Evolutionary conservation across 1,140 invertebrate genomes (phyloP).

Genomic region (Hermetia illucens): DNA sequence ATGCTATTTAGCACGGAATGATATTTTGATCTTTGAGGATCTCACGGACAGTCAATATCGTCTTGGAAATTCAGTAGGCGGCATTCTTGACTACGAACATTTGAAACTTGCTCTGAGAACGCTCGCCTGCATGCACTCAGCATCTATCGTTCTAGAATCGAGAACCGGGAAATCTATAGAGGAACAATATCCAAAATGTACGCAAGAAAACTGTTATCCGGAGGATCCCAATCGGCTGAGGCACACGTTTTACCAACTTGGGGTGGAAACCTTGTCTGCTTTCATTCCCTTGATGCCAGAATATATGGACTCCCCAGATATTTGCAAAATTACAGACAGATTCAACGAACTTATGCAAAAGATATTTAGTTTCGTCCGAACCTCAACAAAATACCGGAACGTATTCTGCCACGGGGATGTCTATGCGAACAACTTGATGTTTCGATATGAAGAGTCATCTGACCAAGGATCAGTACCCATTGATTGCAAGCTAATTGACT

Average conservation of each 20-base stretch:
- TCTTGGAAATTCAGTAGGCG: constrained; percentile 22
- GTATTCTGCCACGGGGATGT: constrained; percentile 43
- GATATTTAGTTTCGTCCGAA: constrained; percentile 31
- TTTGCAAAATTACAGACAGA: constrained; percentile 19
- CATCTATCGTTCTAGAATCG: constrained; percentile 37
- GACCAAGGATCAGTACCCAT: constrained; percentile 20
- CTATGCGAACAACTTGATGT: constrained; percentile 47
- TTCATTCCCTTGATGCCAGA: constrained; percentile 29
- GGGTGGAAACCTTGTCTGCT: constrained; percentile 30
- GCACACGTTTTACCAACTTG: constrained; percentile 29
- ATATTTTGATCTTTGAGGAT: constrained; percentile 35
- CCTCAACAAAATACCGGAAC: constrained; percentile 36
- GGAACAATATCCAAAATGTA: constrained; percentile 30
- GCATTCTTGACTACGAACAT: constrained; percentile 33
- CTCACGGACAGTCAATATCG: constrained; percentile 25
- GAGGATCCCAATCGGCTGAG: constrained; percentile 21
- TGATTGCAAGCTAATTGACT: constrained; percentile 42
- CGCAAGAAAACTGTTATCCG: constrained; percentile 37
- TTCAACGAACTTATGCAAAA: constrained; percentile 26
- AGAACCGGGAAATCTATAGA: constrained; percentile 26
- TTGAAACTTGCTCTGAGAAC: constrained; percentile 33
- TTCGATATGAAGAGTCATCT: constrained; percentile 34
- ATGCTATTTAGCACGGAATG: constrained; percentile 31
- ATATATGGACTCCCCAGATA: constrained; percentile 15
- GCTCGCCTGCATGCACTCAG: constrained; percentile 39